Evolutionary conservation across 2,113 vertebrate genomes (phyloP), one percentile per base, ranked within the genome.

Genomic region (Prunella himalayana): DNA sequence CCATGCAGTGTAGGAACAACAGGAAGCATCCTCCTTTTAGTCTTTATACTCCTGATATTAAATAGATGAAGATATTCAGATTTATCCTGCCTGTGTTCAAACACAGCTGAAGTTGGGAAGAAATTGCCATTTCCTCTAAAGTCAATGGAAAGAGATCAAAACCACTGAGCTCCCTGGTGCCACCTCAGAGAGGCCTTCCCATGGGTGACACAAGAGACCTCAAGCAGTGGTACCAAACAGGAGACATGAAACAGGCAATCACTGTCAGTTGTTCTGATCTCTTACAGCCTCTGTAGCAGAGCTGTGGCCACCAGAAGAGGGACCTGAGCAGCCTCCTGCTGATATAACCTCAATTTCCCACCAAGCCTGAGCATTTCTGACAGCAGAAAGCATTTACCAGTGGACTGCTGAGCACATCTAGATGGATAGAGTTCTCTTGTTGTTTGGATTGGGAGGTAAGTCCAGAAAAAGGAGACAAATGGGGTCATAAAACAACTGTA

Each of bases 391-490:
- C 50, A 73, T 77, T 89, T 89, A 51, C n/a, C 30, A 21, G 27
- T 15, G 21, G 70, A 23, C 27, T 66, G 59, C 64, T 63, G 66
- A 70, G 79, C 50, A 75, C 50, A 87, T 76, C 49, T 70, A 92
- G 82, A 72, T 47, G 50, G 50, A 93, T 80, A 63, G 23, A 61
- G 63, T 44, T 73, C 51, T 77, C 53, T 72, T 70, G 28, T 45
- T 61, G 50, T 70, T 85, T 88, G 51, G 33, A 69, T n/a, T 79
- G 63, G 59, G 66, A 92, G 17, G 17, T 11, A 64, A n/a, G 25
- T 77, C 59, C 66, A 83, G 84, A 70, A 90, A 73, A 88, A 83
- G 31, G 63, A 88, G 84, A 94, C 17, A 90, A 90, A 86, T 59
- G 82, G 16, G 13, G 7, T 80, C 33, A 70, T 73, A 45, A 79